Conservation (phyloP, 2,113 vertebrate genomes). For the Dermatemys mawii region DNA sequence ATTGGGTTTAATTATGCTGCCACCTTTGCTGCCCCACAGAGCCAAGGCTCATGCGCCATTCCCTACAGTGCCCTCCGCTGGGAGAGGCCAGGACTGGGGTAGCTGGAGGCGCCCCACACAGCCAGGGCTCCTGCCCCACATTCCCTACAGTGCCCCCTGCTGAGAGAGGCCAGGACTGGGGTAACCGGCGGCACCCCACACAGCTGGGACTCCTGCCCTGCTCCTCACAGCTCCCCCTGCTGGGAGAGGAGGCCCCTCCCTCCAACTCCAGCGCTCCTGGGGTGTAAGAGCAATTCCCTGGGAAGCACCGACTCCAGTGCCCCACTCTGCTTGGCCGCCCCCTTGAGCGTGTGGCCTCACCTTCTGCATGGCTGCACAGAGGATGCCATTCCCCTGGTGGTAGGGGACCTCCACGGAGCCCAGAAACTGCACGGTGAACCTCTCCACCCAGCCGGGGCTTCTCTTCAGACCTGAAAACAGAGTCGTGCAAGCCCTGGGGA, state of each 20-base stretch:
- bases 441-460: conserved; percentile 92
- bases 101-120: neutral
- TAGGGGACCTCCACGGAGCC: conserved; percentile 96
- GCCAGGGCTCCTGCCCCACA: too few species aligned
- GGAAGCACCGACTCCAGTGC: fast-evolving
- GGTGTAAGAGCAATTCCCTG: too few species aligned
- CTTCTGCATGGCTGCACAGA: conserved; percentile 98
- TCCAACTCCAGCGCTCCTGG: neutral
- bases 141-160: too few species aligned
- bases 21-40: too few species aligned
- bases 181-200: too few species aligned
- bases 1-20: too few species aligned
- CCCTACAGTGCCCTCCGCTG: neutral
- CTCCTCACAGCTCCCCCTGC: neutral
- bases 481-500: neutral
- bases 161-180: too few species aligned
- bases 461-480: conserved; percentile 84
- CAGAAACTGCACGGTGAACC: conserved; percentile 93
- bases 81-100: neutral
- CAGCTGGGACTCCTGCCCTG: neutral
- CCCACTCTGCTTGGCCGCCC: neutral
- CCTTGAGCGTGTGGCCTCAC: conserved; percentile 56
- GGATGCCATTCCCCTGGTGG: conserved; percentile 95
- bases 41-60: too few species aligned
- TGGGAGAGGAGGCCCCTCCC: neutral